A percentile compares a stretch with the other conserved stretches of the same genome.
Evolutionary conservation across 2,888 invertebrate genomes (phyloP).

Genomic region (Eilema depressum): DNA sequence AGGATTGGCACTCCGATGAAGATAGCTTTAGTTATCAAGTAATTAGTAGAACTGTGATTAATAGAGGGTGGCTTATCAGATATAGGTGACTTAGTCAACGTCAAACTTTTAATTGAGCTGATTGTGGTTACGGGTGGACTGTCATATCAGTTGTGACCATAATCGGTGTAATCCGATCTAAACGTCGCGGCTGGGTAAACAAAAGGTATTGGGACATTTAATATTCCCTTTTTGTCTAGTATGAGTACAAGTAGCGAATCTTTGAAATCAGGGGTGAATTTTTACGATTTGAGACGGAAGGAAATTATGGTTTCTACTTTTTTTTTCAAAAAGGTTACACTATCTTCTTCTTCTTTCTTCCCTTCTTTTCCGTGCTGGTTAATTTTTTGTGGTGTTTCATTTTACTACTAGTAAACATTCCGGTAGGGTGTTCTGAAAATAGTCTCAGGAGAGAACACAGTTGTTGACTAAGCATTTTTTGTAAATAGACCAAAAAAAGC

Average conservation of each 20-base stretch:
- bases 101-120: neutral
- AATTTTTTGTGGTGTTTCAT: too few relatives aligned
- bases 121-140: neutral
- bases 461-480: too few relatives aligned
- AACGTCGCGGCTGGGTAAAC: slow-evolving; percentile 1
- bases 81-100: neutral
- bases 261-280: too few relatives aligned
- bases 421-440: too few relatives aligned
- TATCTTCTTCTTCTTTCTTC: too few relatives aligned
- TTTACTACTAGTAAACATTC: too few relatives aligned
- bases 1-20: neutral
- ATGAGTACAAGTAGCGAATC: neutral
- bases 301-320: too few relatives aligned
- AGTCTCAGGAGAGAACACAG: too few relatives aligned
- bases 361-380: too few relatives aligned
- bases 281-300: too few relatives aligned
- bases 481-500: too few relatives aligned
- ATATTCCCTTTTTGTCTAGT: neutral
- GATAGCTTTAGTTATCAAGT: neutral
- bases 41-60: neutral
- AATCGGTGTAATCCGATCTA: neutral
- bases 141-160: neutral
- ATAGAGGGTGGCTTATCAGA: neutral
- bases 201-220: neutral
- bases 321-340: too few relatives aligned